Conservation (phyloP, 2,113 vertebrate species). For the Brachyistius frenatus region DNA sequence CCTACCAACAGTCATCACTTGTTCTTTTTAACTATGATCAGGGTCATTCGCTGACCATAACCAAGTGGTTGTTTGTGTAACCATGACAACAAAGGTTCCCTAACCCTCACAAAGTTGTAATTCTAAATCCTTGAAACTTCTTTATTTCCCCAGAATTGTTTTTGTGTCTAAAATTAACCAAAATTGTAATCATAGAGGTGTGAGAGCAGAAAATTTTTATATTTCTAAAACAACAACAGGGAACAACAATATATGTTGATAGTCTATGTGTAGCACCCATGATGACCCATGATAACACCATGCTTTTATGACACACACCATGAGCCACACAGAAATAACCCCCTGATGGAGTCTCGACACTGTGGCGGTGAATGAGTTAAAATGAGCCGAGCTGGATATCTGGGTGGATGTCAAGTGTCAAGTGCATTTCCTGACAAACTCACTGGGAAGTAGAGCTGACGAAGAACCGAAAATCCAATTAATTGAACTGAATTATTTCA, state of each 20-base stretch:
- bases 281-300: neutral
- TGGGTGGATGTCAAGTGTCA: too few species aligned
- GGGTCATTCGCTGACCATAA: neutral
- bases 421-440: too few species aligned
- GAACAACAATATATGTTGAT: neutral
- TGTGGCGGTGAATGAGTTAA: too few species aligned
- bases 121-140: too few species aligned
- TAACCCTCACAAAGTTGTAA: neutral
- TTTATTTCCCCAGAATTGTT: too few species aligned
- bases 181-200: neutral
- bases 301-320: neutral
- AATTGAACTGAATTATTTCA: too few species aligned
- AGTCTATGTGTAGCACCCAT: neutral
- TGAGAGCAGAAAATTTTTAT: neutral
- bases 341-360: too few species aligned
- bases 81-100: neutral
- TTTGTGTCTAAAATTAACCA: too few species aligned
- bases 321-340: neutral
- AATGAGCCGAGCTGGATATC: too few species aligned
- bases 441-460: too few species aligned
- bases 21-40: neutral
- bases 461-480: too few species aligned
- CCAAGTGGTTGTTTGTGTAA: conserved; percentile 3
- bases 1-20: neutral
- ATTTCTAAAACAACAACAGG: too few species aligned